A percentile compares a stretch with the other conserved stretches of the same genome.
phyloP scores from a whole-genome alignment of 2,888 invertebrate species.

The Ctena decussata region DNA sequence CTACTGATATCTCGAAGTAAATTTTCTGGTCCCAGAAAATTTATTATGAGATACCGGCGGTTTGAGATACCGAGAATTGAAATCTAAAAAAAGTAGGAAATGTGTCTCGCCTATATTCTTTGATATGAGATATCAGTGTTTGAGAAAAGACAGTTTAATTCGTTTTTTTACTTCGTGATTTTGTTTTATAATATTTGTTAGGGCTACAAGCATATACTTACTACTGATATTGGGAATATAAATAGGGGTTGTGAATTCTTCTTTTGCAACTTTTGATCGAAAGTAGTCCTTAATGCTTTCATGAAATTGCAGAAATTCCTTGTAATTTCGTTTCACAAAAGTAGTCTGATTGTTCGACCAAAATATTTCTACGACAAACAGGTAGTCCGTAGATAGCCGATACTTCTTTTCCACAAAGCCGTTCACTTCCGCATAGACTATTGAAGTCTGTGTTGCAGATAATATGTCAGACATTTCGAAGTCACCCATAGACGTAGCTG shows the following conservation, averaged over 20 bases:
- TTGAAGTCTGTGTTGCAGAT: conserved; percentile 31
- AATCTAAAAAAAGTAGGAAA: too few relatives aligned
- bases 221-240: conserved; percentile 53
- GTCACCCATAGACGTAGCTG: too few relatives aligned
- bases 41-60: too few relatives aligned
- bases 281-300: conserved; percentile 43
- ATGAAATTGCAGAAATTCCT: conserved; percentile 59
- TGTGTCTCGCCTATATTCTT: too few relatives aligned
- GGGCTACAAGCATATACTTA: conserved; percentile 24
- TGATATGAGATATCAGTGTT: too few relatives aligned
- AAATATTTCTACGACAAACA: conserved; percentile 69
- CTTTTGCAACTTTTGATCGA: conserved; percentile 32
- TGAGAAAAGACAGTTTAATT: background rate
- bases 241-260: conserved; percentile 38
- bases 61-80: too few relatives aligned
- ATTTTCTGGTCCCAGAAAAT: too few relatives aligned
- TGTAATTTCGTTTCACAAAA: conserved; percentile 68
- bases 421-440: conserved; percentile 65
- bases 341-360: conserved; percentile 71
- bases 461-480: conserved; percentile 51
- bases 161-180: background rate
- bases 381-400: conserved; percentile 61
- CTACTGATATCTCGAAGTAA: too few relatives aligned
- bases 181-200: too few relatives aligned
- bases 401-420: conserved; percentile 70